Evolutionary conservation across 2,888 invertebrate species (phyloP).

Genomic region (Perdita meconis): DNA sequence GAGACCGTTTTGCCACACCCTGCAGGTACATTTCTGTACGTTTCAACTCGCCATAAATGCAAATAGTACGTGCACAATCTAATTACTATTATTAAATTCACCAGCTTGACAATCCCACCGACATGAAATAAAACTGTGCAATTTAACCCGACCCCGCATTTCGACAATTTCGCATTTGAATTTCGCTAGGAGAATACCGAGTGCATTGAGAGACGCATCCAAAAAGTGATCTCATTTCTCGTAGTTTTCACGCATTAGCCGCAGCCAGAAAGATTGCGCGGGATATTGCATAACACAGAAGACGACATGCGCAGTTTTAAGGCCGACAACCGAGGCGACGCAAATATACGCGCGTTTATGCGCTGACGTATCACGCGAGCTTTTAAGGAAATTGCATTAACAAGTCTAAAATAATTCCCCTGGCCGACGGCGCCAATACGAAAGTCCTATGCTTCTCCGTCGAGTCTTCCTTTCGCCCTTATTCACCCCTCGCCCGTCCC

Average conservation of each 20-base stretch:
- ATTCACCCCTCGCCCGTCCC: background rate
- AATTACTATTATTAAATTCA: too few relatives aligned
- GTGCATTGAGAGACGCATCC: background rate
- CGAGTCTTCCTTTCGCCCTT: slow-evolving; percentile 24
- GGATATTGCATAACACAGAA: slow-evolving; percentile 52
- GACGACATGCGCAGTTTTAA: slow-evolving; percentile 38
- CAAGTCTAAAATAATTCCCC: slow-evolving; percentile 73
- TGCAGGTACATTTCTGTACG: too few relatives aligned
- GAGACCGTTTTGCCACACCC: too few relatives aligned
- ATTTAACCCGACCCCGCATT: too few relatives aligned
- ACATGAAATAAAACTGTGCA: too few relatives aligned
- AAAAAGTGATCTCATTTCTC: background rate
- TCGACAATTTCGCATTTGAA: background rate
- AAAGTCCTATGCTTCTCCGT: slow-evolving; percentile 32
- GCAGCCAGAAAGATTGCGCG: background rate
- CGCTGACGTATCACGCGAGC: slow-evolving; percentile 50
- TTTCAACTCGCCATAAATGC: too few relatives aligned
- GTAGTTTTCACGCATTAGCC: background rate
- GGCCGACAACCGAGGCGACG: slow-evolving; percentile 21
- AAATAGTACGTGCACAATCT: too few relatives aligned
- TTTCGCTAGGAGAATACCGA: background rate
- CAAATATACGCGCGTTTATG: slow-evolving; percentile 46
- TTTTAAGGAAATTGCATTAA: slow-evolving; percentile 73
- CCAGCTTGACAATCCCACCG: too few relatives aligned
- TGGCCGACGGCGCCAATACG: slow-evolving; percentile 34